phyloP scores from a whole-genome alignment of 2,113 vertebrate species.

The Pedetes capensis region DNA sequence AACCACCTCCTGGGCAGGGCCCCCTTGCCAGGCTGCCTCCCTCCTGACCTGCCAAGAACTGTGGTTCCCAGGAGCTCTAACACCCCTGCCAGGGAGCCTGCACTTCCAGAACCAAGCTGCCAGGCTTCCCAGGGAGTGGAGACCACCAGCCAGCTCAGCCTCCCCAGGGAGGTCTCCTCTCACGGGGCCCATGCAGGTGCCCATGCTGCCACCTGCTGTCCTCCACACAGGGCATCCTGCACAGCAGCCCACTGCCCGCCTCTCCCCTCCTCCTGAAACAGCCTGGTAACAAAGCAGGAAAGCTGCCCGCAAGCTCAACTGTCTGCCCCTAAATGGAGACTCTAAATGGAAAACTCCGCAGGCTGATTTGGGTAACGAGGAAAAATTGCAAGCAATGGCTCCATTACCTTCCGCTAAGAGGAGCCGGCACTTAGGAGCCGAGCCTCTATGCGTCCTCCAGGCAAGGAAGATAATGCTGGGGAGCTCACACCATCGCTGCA shows the following conservation, averaged over 20 bases:
- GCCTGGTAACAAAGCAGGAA: not conserved
- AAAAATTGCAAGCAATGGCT: not conserved
- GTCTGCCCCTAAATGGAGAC: not conserved
- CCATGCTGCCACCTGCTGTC: fast-evolving
- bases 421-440: not conserved
- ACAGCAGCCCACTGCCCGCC: fast-evolving
- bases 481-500: fast-evolving
- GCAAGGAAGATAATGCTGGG: fast-evolving
- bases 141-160: not conserved
- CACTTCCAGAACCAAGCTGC: fast-evolving
- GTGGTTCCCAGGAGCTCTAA: fast-evolving
- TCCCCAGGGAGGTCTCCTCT: not conserved
- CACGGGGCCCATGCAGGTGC: fast-evolving
- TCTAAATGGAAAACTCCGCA: not conserved
- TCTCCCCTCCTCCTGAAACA: not conserved
- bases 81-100: fast-evolving
- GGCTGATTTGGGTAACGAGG: not conserved
- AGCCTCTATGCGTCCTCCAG: not conserved
- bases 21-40: fast-evolving
- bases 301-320: fast-evolving
- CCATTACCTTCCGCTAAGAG: not conserved
- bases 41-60: not conserved
- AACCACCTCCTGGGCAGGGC: not conserved
- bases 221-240: fast-evolving
- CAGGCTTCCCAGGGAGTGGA: fast-evolving